Evolutionary conservation across 2,888 invertebrate genomes (phyloP).

Genomic region (Steinernema hermaphroditum): DNA sequence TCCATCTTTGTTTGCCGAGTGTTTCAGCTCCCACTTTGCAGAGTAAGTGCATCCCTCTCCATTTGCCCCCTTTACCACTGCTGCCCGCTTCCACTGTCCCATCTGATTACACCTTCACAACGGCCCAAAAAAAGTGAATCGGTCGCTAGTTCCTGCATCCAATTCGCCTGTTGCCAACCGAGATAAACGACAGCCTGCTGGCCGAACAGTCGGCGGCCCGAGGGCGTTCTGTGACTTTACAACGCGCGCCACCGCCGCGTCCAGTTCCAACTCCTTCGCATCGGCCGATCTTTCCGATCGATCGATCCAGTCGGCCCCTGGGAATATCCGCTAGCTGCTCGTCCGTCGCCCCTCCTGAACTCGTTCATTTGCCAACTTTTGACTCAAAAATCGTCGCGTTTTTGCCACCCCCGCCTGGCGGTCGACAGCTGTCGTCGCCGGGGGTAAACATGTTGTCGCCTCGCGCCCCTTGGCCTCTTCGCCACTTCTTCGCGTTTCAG

Average conservation of each 20-base stretch:
- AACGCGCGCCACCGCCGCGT: background rate
- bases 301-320: background rate
- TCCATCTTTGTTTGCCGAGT: slow-evolving; percentile 14
- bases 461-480: background rate
- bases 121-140: background rate
- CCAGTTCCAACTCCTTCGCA: background rate
- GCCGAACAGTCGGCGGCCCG: background rate
- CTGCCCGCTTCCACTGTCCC: background rate
- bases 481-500: background rate
- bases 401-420: background rate
- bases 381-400: background rate
- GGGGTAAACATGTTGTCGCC: slow-evolving; percentile 24
- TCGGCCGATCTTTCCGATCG: background rate
- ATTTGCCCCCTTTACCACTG: background rate
- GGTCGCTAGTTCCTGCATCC: background rate
- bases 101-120: background rate
- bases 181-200: background rate
- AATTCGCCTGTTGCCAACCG: background rate
- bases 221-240: slow-evolving; percentile 22
- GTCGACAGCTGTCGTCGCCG: slow-evolving; percentile 3
- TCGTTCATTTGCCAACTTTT: background rate
- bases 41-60: background rate
- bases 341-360: background rate
- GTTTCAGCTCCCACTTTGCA: slow-evolving; percentile 20
- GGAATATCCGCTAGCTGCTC: slow-evolving; percentile 1